Conservation (phyloP, 2,797 vertebrate species). For the Spondyliosoma cantharus region DNA sequence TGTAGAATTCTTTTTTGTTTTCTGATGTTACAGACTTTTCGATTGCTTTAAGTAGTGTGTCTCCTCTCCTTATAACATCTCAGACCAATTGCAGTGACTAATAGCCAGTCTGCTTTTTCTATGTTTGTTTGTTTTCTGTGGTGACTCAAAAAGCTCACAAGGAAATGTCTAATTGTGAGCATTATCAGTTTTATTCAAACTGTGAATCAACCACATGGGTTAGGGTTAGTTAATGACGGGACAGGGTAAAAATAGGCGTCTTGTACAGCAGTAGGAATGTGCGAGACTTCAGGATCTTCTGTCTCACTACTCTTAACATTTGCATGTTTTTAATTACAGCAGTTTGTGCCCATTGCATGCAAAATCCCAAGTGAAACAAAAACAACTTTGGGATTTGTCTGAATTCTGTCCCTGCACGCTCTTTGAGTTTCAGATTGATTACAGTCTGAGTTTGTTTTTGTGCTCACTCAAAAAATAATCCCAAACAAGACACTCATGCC, state of each 20-base stretch:
- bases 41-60: too few species aligned
- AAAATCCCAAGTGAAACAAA: neutral
- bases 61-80: too few species aligned
- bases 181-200: neutral
- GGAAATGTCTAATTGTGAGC: neutral
- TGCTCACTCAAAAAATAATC: slow-evolving; percentile 32
- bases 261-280: neutral
- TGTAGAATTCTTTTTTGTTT: too few species aligned
- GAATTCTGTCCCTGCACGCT: neutral
- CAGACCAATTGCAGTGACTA: neutral
- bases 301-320: neutral
- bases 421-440: slow-evolving; percentile 15
- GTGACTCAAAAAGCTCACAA: neutral
- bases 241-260: neutral
- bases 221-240: too few species aligned
- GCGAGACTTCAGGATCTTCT: neutral
- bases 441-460: slow-evolving; percentile 28
- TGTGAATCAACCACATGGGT: too few species aligned
- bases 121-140: neutral
- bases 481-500: slow-evolving; percentile 32
- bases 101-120: neutral
- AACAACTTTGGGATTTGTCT: neutral
- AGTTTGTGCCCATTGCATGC: neutral
- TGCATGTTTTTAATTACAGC: neutral
- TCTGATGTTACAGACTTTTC: too few species aligned